Evolutionary conservation across 2,113 vertebrate species (phyloP), one percentile per base, ranked within the genome.

Genomic region (Pontoporia blainvillei): DNA sequence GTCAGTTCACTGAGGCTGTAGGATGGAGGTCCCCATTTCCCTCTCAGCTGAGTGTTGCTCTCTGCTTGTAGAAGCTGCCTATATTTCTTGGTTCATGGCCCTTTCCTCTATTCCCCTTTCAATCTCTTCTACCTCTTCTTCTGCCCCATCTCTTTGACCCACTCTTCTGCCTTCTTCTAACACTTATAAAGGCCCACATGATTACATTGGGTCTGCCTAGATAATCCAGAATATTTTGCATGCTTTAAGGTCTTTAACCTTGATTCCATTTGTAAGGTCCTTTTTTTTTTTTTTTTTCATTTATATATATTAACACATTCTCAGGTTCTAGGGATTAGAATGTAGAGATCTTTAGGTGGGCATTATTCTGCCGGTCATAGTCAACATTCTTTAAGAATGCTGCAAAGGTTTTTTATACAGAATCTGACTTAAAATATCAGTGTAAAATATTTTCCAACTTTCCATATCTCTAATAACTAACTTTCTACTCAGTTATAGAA

Each of bases 121-220:
- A 86, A 34, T 69, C 31, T 49, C 34, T 73, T 34, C 4, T 66
- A 23, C 20, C n/a, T 67, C 25, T 86, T 59, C 8, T 54, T 44
- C 31, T 67, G 34, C 23, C 4, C 27, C 7, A 66, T 6, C 0
- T 27, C 21, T 81, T 52, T 49, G 15, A n/a, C 3, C 2, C 7
- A 8, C 1, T 39, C 10, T 52, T 62, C n/a, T 23, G 2, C 46
- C 13, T 82, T 84, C 11, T 18, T 92, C 20, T 88, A 27, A 29
- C 8, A 49, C 31, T 54, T 66, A 6, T 31, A 83, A 78, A 41
- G 6, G 23, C 20, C 21, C 6, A n/a, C 31, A 46, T 29, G 3
- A 49, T 67, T 69, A 13, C 9, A 17, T 1, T 25, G 25, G 4
- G 0, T 1, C 12, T 15, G 27, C 21, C 8, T 15, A 4, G 8